Evolutionary conservation across 2,113 vertebrate genomes (phyloP).

Genomic region (Talpa occidentalis): DNA sequence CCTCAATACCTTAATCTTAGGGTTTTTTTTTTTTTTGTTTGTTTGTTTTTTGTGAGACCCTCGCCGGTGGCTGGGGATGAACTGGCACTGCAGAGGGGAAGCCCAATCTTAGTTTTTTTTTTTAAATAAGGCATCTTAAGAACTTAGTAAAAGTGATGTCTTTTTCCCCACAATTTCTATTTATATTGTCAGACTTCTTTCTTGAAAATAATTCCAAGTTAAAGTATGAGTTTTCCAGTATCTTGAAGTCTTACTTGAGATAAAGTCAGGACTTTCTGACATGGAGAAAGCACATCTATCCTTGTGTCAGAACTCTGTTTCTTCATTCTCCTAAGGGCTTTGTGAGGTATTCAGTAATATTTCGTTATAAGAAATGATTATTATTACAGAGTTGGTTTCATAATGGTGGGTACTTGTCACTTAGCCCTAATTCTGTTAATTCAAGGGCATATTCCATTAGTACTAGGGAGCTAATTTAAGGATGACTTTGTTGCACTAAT

Average conservation of each 20-base stretch:
- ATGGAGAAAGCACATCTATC: neutral
- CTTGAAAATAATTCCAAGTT: constrained; percentile 3
- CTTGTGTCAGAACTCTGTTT: neutral
- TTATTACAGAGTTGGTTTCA: neutral
- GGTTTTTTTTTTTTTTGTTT: no score
- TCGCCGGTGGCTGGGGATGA: no score
- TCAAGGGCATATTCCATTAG: constrained; percentile 79
- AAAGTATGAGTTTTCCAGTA: neutral
- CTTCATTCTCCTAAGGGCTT: neutral
- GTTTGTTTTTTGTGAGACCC: no score
- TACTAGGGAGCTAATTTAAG: constrained; percentile 87
- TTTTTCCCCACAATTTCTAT: constrained; percentile 18
- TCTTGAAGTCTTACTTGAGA: neutral
- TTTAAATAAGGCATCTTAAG: neutral
- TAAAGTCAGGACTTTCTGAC: neutral
- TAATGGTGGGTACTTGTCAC: constrained; percentile 62
- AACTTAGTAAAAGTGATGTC: neutral
- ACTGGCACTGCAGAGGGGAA: no score
- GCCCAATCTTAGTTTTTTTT: no score
- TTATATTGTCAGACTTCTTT: neutral
- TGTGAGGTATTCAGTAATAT: neutral
- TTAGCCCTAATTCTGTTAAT: constrained; percentile 58
- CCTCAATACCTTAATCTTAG: no score
- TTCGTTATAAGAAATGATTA: neutral
- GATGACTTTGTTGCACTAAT: constrained; percentile 88